Evolutionary conservation across 2,888 invertebrate genomes (phyloP).

Genomic region (Blomia tropicalis): DNA sequence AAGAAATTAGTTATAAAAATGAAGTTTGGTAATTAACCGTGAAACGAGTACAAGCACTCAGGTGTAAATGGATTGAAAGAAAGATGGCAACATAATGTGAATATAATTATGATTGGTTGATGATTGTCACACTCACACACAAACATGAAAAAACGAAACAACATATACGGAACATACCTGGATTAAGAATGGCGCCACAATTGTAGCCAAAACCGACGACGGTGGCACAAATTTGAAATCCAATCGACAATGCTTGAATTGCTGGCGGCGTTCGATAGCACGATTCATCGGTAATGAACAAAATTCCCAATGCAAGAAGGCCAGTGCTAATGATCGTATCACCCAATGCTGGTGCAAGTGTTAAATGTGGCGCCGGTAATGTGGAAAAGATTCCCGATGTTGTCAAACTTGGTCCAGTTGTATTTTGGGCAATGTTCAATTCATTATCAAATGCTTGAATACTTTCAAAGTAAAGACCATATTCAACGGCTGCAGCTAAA

Average conservation of each 20-base stretch:
- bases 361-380: conserved; percentile 38
- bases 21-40: neutral
- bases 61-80: neutral
- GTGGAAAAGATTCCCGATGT: conserved; percentile 44
- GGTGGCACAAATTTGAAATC: conserved; percentile 38
- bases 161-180: conserved; percentile 30
- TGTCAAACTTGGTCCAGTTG: conserved; percentile 31
- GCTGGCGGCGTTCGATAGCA: conserved; percentile 37
- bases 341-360: conserved; percentile 36
- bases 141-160: neutral
- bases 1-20: neutral
- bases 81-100: neutral
- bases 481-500: conserved; percentile 22
- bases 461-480: conserved; percentile 31
- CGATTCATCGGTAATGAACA: conserved; percentile 39
- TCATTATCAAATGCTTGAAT: conserved; percentile 33
- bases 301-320: conserved; percentile 37
- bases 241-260: conserved; percentile 32
- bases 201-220: conserved; percentile 42
- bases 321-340: conserved; percentile 41
- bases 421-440: conserved; percentile 32
- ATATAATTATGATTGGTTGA: too few species aligned
- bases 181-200: conserved; percentile 45
- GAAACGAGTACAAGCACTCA: neutral
- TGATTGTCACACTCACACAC: too few species aligned